Conservation (phyloP, 2,888 invertebrate species). For the Brachycybe producta region DNA sequence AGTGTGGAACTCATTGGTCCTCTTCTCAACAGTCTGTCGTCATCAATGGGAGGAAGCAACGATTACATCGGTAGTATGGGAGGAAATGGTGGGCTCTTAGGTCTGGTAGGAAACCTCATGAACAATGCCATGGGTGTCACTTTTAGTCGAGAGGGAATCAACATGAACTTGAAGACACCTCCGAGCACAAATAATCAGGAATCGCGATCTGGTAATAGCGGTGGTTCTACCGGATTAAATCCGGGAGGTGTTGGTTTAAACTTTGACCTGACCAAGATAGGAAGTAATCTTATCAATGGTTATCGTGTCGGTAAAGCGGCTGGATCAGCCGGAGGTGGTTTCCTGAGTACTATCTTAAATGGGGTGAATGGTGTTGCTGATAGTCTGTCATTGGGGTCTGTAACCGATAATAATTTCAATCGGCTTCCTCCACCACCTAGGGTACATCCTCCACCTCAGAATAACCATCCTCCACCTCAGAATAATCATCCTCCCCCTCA, state of each 20-base stretch:
- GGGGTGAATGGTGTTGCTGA: too few relatives aligned
- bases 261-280: neutral
- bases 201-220: neutral
- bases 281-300: neutral
- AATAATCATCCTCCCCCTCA: too few relatives aligned
- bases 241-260: conserved; percentile 1
- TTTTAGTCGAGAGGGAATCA: neutral
- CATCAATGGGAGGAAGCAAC: neutral
- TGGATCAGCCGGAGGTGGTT: neutral
- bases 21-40: too few relatives aligned
- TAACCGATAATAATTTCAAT: too few relatives aligned
- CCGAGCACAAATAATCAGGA: neutral
- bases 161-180: neutral
- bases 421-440: too few relatives aligned
- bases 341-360: neutral
- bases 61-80: neutral
- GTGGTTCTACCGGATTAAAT: neutral
- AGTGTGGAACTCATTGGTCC: too few relatives aligned
- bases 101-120: neutral
- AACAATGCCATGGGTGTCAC: conserved; percentile 1
- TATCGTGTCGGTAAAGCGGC: conserved; percentile 5
- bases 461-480: too few relatives aligned
- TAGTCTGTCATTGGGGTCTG: too few relatives aligned
- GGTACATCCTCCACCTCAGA: too few relatives aligned
- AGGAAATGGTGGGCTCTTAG: neutral